Conservation (phyloP, 2,888 invertebrate genomes). For the Drosophila quinaria region DNA sequence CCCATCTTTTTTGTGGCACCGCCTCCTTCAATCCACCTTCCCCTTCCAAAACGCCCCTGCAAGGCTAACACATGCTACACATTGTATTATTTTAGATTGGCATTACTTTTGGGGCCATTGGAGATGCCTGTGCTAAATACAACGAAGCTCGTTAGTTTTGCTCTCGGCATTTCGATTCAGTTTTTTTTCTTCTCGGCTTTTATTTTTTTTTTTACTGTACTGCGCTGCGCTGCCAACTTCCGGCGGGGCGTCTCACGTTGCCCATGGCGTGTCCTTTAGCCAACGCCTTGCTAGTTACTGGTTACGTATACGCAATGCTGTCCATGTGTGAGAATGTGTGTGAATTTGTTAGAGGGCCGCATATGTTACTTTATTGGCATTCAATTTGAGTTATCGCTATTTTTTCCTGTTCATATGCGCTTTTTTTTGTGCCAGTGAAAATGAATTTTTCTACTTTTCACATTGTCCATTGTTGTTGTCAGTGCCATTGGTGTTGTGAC, state of each 20-base stretch:
- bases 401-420: conserved; percentile 78
- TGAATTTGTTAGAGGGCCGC: conserved; percentile 62
- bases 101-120: conserved; percentile 68
- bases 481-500: conserved; percentile 14
- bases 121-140: conserved; percentile 66
- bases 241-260: conserved; percentile 51
- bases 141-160: conserved; percentile 74
- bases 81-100: conserved; percentile 78
- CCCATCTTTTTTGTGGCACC: conserved; percentile 41
- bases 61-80: conserved; percentile 55
- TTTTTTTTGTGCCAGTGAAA: conserved; percentile 56
- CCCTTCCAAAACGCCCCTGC: conserved; percentile 10
- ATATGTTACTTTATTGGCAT: conserved; percentile 84
- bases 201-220: conserved; percentile 15
- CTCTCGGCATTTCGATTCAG: conserved; percentile 65
- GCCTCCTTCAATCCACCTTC: neutral
- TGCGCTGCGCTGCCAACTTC: conserved; percentile 61
- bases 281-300: conserved; percentile 70
- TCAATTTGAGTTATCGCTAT: conserved; percentile 84
- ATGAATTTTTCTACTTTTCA: conserved; percentile 71
- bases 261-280: conserved; percentile 66
- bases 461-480: conserved; percentile 53
- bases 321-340: conserved; percentile 29
- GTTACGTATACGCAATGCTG: conserved; percentile 57
- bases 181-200: conserved; percentile 32